These are phyloP conservation scores for Hydrozoanthus gracilis DNA, from an alignment of 92 coral and sea anemone species.

Conservation along the genomic window DNA sequence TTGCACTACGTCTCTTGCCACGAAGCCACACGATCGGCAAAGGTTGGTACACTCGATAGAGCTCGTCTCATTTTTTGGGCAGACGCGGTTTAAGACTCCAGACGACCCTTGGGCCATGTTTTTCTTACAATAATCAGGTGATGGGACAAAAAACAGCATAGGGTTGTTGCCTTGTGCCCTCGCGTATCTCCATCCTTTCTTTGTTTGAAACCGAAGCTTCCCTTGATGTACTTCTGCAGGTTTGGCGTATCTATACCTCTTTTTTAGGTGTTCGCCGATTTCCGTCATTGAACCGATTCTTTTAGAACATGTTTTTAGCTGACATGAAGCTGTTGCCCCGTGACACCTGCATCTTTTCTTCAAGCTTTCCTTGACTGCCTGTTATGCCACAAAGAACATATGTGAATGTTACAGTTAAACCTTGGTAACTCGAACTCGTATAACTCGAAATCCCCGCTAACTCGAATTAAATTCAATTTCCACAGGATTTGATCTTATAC, in stretches of 20 bases:
- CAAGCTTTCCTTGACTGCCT: conserved; percentile 75
- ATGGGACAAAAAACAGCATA: conserved; percentile 69
- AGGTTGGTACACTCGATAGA: conserved; percentile 61
- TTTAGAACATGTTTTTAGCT: conserved; percentile 79
- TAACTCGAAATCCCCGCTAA: too few species aligned
- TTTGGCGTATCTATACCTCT: conserved; percentile 71
- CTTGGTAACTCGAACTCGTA: not conserved
- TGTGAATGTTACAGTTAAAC: not conserved
- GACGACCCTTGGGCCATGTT: conserved; percentile 67
- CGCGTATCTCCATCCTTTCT: conserved; percentile 49
- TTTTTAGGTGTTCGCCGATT: conserved; percentile 71
- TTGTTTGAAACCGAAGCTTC: conserved; percentile 49
- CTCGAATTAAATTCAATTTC: too few species aligned
- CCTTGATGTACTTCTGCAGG: conserved; percentile 19
- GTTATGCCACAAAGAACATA: not conserved
- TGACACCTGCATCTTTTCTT: conserved; percentile 86
- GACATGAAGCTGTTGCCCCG: conserved; percentile 83
- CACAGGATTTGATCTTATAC: too few species aligned
- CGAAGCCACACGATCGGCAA: conserved; percentile 71
- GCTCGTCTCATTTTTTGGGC: conserved; percentile 59
- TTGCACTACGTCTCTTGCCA: conserved; percentile 14
- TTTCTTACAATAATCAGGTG: conserved; percentile 87
- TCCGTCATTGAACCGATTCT: conserved; percentile 63
- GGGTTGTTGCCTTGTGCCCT: conserved; percentile 56
- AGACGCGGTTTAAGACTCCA: conserved; percentile 85